Evolutionary conservation across 2,888 invertebrate genomes (phyloP).

Genomic region (Terebella lapidaria): DNA sequence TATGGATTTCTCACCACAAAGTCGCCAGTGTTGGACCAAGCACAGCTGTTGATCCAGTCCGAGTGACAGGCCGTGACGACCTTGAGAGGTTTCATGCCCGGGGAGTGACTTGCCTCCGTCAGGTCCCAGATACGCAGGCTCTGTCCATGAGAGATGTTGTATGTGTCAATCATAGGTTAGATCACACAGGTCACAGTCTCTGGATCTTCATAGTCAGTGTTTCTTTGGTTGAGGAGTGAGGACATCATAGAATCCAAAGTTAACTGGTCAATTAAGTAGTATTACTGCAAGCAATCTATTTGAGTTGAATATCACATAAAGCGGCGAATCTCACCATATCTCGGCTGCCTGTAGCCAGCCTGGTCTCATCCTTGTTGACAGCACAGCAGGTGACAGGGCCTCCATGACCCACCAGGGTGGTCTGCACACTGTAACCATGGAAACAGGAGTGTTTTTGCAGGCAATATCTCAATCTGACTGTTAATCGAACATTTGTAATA

Average conservation of each 20-base stretch:
- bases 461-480: too few species aligned
- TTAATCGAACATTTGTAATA: too few species aligned
- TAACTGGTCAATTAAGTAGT: neutral
- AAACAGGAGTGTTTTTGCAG: too few species aligned
- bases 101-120: neutral
- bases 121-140: slow-evolving; percentile 39
- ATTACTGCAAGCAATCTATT: too few species aligned
- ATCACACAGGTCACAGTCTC: too few species aligned
- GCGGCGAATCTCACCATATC: slow-evolving; percentile 45
- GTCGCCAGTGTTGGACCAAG: slow-evolving; percentile 44
- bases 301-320: too few species aligned
- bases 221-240: too few species aligned
- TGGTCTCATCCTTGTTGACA: slow-evolving; percentile 35
- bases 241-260: too few species aligned
- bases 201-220: too few species aligned
- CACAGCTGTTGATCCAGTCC: slow-evolving; percentile 49
- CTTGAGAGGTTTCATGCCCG: slow-evolving; percentile 9
- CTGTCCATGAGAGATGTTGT: slow-evolving; percentile 29
- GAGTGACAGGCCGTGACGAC: slow-evolving; percentile 36
- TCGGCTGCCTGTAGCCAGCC: slow-evolving; percentile 44
- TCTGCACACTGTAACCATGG: too few species aligned
- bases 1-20: slow-evolving; percentile 31
- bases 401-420: slow-evolving; percentile 1
- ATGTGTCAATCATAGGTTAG: too few species aligned
- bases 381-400: slow-evolving; percentile 15